These are phyloP conservation scores for Drosophila busckii DNA, from an alignment of 1,140 invertebrate species.

Conservation along the genomic window DNA sequence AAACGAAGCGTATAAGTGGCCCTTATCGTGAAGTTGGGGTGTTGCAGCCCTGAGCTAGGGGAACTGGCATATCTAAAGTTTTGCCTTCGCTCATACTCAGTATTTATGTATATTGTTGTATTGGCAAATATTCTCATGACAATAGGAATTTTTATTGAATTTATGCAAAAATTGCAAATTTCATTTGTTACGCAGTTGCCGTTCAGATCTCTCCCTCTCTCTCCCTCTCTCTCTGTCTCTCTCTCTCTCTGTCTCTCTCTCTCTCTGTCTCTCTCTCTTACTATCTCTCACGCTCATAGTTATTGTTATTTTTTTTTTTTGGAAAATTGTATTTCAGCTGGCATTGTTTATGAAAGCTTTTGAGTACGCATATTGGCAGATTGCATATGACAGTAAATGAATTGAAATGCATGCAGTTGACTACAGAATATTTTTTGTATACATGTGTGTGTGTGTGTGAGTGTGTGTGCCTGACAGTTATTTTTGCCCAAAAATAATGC, in stretches of 20 bases:
- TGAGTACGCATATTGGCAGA: constrained; percentile 4
- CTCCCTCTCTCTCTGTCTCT: no score
- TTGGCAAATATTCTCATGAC: constrained; percentile 76
- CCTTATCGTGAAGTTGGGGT: constrained; percentile 46
- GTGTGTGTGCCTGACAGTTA: no score
- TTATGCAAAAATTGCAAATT: constrained; percentile 75
- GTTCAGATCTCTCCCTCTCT: constrained; percentile 10
- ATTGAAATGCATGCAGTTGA: constrained; percentile 30
- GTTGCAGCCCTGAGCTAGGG: background rate
- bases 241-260: no score
- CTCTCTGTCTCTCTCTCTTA: constrained; percentile 16
- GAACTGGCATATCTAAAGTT: background rate
- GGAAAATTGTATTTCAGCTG: constrained; percentile 1
- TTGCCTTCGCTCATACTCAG: background rate
- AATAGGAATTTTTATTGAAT: constrained; percentile 77
- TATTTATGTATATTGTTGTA: no score
- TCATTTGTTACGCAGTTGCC: constrained; percentile 49
- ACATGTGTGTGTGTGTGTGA: no score
- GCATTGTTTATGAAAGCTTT: constrained; percentile 40
- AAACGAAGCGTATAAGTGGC: constrained; percentile 75
- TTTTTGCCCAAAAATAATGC: no score
- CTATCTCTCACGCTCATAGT: background rate
- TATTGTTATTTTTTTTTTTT: background rate
- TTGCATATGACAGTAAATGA: constrained; percentile 36
- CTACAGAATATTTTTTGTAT: no score